Evolutionary conservation across 2,113 vertebrate genomes (phyloP), one percentile per base, ranked within the genome.

Genomic region (Rhabdomys dilectus): DNA sequence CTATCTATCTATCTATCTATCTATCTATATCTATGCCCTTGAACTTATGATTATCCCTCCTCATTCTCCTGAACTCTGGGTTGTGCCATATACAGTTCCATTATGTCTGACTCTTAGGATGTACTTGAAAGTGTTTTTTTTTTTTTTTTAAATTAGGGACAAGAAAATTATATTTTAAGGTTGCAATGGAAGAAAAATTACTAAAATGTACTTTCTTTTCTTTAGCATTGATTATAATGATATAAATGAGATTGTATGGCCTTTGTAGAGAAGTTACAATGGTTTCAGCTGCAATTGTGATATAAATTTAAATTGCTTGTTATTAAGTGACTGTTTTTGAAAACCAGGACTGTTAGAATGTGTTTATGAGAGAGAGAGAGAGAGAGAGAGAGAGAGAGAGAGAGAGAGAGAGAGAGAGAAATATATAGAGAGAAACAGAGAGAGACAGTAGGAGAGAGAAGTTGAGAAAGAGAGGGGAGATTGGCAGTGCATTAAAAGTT

Each of bases 251-350:
- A 91, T 56, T 78, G 11, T 58, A 72, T 34, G 80, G 39, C 42
- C 62, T 39, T n/a, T 72, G 29, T 34, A 72, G 39, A 29, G 26
- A 94, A 58, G 34, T 89, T 88, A 10, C 53, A 42, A 24, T 53
- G 76, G 81, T 53, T 64, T 92, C n/a, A 22, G 29, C 39, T 95
- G 66, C 93, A 42, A 77, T 29, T 96, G 66, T 96, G 34, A 68
- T n/a, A 11, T 0, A 15, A 96, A 84, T 96, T 89, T 91, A 85
- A 91, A 82, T 48, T 91, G 76, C 7, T 70, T 10, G 26, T 64
- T 76, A 36, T 42, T 75, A 62, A 90, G 26, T 36, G 39, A 31
- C 19, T 66, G 6, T 45, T 36, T 93, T 17, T 72, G 88, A 90
- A 88, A 73, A 53, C 39, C 22, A 34, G 22, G 21, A 21, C 24